Base-by-base conservation (phyloP, 2,888 invertebrate species). In the Neria commutata region DNA sequence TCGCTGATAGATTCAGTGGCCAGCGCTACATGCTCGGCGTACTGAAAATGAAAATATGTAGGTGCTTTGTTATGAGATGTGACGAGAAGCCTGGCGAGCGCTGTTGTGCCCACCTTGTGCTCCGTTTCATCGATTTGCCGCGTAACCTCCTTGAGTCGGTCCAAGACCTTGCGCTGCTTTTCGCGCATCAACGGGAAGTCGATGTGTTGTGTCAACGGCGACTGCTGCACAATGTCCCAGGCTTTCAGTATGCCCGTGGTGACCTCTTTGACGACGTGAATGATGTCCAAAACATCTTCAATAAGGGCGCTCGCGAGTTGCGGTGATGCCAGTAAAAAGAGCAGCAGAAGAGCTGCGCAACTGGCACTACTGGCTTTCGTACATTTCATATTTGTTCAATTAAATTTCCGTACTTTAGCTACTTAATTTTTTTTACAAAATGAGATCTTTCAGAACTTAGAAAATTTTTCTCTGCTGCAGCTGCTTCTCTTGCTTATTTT, bases 161-260 rank as follows among this genome's bases (percentile, higher is more conserved):
- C 80, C 69, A 89, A 77, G n/a, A 89, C 83, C 73, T 85, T 84
- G 58, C 84, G 82, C 69, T 91, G 89, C 67, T 86, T 85, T 67
- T 85, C 83, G 52, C 85, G 84, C 54, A 88, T 78, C 51, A 89
- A 77, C 2, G 90, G 89, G 53, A 87, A 79, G 16, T 86, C 85
- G 5, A 87, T 84, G 1, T 86, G 86, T 6, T 83, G 81, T 21
- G 84, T 80, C 1, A 81, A 70, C 65, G 85, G 84, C 53, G 85
- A 83, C 21, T 85, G 84, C 53, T 87, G 86, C 25, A 89, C 81
- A 14, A 88, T 73, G 66, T 88, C 86, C 89, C 89, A 89, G 23
- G 88, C 84, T 68, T 85, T 86, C 1, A 87, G 78, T 26, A 89
- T 83, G 50, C 86, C 85, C 51, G 85, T 83, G 25, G 85, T 85